Evolutionary conservation across 2,113 vertebrate genomes (phyloP), one percentile per base, ranked within the genome.

Genomic region (Accipiter virgatus): DNA sequence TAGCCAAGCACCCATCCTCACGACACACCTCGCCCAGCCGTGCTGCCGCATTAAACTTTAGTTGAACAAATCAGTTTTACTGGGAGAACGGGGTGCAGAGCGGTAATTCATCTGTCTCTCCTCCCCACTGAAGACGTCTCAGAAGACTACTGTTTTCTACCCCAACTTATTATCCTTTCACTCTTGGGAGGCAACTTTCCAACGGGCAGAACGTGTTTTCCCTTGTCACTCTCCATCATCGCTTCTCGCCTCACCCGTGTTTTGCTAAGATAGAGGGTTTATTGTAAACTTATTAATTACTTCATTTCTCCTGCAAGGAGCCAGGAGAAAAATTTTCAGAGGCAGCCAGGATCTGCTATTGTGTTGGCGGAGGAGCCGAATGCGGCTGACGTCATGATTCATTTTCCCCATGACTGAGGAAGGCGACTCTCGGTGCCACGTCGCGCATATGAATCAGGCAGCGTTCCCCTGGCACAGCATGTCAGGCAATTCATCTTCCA

Each of bases 211-310:
- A 88, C 31, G 26, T 62, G 78, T 52, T 93, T 95, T 95, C 95
- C 89, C 94, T 92, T 92, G 96, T 93, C 93, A 25, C 81, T 84
- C 94, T 93, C 84, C 93, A 94, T 88, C 93, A 89, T 92, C 27
- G 38, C 92, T 96, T 85, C 85, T 84, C 19, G 48, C 74, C 67
- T 93, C 80, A 81, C 94, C 93, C 86, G 85, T 98, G 97, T 96
- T 97, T 95, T 89, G 95, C 96, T 93, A 97, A 98, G 98, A 98
- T 97, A 98, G 95, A 95, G 96, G 95, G 95, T 93, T 97, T 96
- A 97, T 96, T 97, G 96, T 95, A 94, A 97, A 97, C 95, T 97
- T 97, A 97, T 97, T 98, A 98, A 98, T 98, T 97, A 97, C 97
- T 98, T 97, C 94, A 96, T 97, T 97, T 97, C 96, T 97, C 97